A percentile compares a stretch with the other conserved stretches of the same genome.
Evolutionary conservation across 2,113 vertebrate species (phyloP).

Genomic region (Anguilla rostrata): DNA sequence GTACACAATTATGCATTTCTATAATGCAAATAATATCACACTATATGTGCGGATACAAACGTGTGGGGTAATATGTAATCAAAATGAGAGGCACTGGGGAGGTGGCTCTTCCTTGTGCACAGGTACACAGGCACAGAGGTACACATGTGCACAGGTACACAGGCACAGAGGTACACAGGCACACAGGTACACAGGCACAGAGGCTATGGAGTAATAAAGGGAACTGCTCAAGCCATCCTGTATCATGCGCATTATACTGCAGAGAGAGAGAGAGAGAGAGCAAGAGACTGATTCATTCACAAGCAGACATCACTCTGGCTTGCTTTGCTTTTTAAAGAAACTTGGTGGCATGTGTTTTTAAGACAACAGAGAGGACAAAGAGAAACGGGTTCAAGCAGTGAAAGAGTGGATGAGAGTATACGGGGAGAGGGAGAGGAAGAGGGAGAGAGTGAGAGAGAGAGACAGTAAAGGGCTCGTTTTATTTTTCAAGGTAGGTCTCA

Average conservation of each 20-base stretch:
- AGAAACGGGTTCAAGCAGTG: not conserved
- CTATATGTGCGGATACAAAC: too few species aligned
- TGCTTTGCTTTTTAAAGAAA: slow-evolving; percentile 29
- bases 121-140: not conserved
- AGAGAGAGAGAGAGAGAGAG: not conserved
- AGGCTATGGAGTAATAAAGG: not conserved
- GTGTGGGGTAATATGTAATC: not conserved
- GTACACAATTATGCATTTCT: too few species aligned
- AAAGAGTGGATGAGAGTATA: not conserved
- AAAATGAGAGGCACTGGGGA: not conserved
- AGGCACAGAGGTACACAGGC: not conserved
- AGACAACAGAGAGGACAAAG: slow-evolving; percentile 1
- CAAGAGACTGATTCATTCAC: slow-evolving; percentile 44
- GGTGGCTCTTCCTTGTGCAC: not conserved
- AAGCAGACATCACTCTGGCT: slow-evolving; percentile 16
- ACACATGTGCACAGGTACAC: too few species aligned
- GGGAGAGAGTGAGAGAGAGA: not conserved
- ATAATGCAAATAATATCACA: too few species aligned
- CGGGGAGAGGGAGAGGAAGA: not conserved
- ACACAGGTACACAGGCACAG: too few species aligned
- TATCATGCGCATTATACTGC: too few species aligned
- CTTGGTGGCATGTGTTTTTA: too few species aligned
- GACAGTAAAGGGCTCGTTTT: not conserved
- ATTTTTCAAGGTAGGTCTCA: not conserved
- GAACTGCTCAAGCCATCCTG: too few species aligned